Evolutionary conservation across 2,113 vertebrate species (phyloP), one percentile per base, ranked within the genome.

Genomic region (Greenwoodochromis staneri): DNA sequence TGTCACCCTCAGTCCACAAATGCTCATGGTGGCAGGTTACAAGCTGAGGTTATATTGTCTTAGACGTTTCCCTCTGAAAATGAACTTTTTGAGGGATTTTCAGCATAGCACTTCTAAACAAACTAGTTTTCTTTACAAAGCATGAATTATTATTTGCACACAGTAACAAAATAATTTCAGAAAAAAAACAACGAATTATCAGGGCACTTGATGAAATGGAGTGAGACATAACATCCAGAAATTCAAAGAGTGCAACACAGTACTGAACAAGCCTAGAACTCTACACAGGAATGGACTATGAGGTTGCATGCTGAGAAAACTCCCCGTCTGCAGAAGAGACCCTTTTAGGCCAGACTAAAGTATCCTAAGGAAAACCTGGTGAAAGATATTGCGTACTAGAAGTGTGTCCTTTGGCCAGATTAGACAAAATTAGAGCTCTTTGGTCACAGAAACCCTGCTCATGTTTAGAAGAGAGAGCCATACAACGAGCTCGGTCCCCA

Each of bases 1-100:
- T 80, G n/a, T 85, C 80, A 78, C 73, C 63, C 19, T 83, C 24
- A 10, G 57, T 87, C 27, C 53, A 85, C 61, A 83, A 66, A 53
- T 17, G 3, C 31, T 31, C 24, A 29, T 31, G 29, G 40, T 87
- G 49, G 69, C 40, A 71, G 29, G 16, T 2, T 61, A 34, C 57
- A 61, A 34, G 57, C 57, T 61, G 57, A 61, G 57, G 3, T 34
- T 34, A 55, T n/a, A n/a, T 49, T 31, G 51, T 53, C 6, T 14
- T 76, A 49, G 13, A 84, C 2, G 24, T 69, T 82, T 80, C 38
- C 12, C 24, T 54, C 10, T 51, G 51, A 80, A 81, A 87, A 84
- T 42, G 31, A 36, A 66, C 31, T n/a, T 38, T 38, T 38, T 66
- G 31, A 38, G 17, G 17, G 61, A 66, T 66, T 66, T 66, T 38